These are phyloP conservation scores for Pseudolaguvia tuberculata DNA, from an alignment of 2,113 vertebrate genomes.

Conservation along the genomic window DNA sequence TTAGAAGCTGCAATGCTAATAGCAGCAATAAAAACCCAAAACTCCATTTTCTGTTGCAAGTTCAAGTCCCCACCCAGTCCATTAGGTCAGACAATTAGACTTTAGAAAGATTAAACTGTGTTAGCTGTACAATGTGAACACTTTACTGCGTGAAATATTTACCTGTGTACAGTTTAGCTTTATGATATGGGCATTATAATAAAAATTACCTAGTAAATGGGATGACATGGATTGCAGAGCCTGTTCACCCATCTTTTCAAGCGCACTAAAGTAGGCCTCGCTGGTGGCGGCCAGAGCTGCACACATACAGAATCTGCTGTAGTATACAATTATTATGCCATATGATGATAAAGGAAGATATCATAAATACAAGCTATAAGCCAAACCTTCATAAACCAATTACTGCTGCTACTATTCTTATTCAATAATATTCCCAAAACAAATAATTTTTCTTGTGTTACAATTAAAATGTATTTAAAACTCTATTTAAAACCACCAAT, in stretches of 20 bases:
- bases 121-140: constrained; percentile 1
- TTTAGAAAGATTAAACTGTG: not conserved
- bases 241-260: constrained; percentile 84
- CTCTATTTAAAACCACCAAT: no score
- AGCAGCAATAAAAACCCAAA: constrained; percentile 23
- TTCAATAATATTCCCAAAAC: no score
- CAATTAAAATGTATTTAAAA: not conserved
- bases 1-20: constrained; percentile 29
- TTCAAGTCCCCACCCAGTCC: not conserved
- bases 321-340: not conserved
- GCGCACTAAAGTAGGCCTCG: constrained; percentile 83
- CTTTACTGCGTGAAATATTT: not conserved
- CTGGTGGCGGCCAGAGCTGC: constrained; percentile 78
- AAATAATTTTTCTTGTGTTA: not conserved
- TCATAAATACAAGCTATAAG: not conserved
- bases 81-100: not conserved
- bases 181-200: not conserved
- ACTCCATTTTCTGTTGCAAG: not conserved
- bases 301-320: constrained; percentile 18
- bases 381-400: not conserved
- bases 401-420: no score
- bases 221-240: constrained; percentile 80
- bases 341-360: not conserved
- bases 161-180: not conserved
- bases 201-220: constrained; percentile 75